Conservation (phyloP, 2,888 invertebrate species). For the Chrysomela aeneicollis region DNA sequence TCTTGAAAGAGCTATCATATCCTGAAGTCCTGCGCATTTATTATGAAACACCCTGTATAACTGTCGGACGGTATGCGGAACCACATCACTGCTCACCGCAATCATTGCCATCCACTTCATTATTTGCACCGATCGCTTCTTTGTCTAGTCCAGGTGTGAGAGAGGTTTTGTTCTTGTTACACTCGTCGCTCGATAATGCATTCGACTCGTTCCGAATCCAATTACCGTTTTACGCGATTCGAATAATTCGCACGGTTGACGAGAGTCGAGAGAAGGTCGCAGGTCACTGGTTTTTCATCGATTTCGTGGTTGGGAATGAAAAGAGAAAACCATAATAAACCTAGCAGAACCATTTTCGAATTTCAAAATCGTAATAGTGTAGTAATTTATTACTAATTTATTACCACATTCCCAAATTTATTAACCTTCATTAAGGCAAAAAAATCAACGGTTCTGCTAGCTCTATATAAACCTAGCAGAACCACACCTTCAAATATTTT, state of each 20-base stretch:
- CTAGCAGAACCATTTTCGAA: no score
- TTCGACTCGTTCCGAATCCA: not conserved
- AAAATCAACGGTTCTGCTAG: no score
- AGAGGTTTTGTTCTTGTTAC: not conserved
- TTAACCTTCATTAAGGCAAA: no score
- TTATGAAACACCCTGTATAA: no score
- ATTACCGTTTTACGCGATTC: slow-evolving; percentile 3
- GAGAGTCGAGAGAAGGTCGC: not conserved
- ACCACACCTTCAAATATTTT: no score
- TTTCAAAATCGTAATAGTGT: no score
- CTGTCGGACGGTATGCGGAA: not conserved
- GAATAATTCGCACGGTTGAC: not conserved
- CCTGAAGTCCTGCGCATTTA: no score
- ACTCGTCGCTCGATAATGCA: not conserved
- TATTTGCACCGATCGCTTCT: not conserved
- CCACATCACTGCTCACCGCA: not conserved
- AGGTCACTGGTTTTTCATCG: not conserved
- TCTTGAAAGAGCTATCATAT: no score
- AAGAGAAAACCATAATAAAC: not conserved
- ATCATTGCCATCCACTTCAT: not conserved
- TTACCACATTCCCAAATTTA: no score
- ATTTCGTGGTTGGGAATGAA: not conserved
- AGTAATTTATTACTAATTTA: no score
- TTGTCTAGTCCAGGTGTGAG: not conserved
- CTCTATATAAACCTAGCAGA: no score